Evolutionary conservation across 2,888 invertebrate species (phyloP).

Genomic region (Synergus umbraculus): DNA sequence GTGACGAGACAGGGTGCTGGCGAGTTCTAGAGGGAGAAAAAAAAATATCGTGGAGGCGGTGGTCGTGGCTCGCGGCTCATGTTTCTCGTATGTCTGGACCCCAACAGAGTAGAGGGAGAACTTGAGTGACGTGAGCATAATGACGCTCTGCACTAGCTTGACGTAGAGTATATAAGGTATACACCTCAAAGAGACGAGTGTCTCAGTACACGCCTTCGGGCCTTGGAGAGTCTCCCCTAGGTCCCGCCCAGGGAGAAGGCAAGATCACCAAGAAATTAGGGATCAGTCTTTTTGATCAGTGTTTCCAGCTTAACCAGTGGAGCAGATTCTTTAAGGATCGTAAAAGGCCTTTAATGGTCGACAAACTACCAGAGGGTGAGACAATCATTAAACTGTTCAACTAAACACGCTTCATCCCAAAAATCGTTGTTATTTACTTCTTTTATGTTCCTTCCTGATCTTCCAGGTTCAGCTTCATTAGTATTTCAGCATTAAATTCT

Average conservation of each 20-base stretch:
- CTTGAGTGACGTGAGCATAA: slow-evolving; percentile 74
- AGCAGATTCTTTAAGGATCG: background rate
- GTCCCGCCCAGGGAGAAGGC: slow-evolving; percentile 66
- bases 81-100: slow-evolving; percentile 67
- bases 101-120: slow-evolving; percentile 60
- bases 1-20: slow-evolving; percentile 44
- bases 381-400: background rate
- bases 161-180: slow-evolving; percentile 23
- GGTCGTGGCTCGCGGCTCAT: slow-evolving; percentile 65
- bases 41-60: slow-evolving; percentile 54
- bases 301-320: too few species aligned
- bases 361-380: background rate
- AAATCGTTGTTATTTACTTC: background rate
- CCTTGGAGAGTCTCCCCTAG: slow-evolving; percentile 57
- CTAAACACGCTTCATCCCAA: background rate
- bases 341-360: background rate
- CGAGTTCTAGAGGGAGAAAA: slow-evolving; percentile 41
- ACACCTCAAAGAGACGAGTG: slow-evolving; percentile 43
- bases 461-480: background rate
- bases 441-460: background rate
- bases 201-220: slow-evolving; percentile 54
- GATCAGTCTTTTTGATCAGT: slow-evolving; percentile 24
- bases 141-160: slow-evolving; percentile 65
- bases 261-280: slow-evolving; percentile 50
- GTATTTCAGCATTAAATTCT: background rate